Evolutionary conservation across 2,888 invertebrate genomes (phyloP).

Genomic region (Aleiodes alternator): DNA sequence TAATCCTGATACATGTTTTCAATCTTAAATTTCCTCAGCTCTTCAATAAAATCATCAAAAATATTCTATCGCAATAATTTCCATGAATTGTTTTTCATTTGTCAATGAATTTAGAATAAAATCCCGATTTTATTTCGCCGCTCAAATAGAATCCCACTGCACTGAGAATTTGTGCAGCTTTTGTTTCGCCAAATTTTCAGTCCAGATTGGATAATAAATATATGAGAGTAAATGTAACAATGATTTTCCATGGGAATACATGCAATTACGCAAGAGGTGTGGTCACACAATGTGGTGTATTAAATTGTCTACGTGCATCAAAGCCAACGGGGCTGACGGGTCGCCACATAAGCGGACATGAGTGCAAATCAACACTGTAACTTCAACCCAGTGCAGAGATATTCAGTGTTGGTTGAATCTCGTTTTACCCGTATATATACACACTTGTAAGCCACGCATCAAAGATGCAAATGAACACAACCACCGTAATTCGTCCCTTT

Average conservation of each 20-base stretch:
- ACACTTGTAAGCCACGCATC: constrained; percentile 64
- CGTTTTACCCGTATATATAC: constrained; percentile 36
- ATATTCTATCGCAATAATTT: too few species aligned
- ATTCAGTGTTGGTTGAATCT: constrained; percentile 23
- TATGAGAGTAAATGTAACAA: constrained; percentile 16
- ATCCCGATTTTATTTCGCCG: not conserved
- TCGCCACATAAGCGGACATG: constrained; percentile 31
- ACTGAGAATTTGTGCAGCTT: not conserved
- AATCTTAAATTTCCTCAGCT: too few species aligned
- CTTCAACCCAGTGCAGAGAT: constrained; percentile 21
- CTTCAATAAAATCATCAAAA: too few species aligned
- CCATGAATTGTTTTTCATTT: too few species aligned
- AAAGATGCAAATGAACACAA: constrained; percentile 65
- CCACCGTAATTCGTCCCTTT: constrained; percentile 66
- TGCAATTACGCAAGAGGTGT: constrained; percentile 37
- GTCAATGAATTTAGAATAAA: constrained; percentile 5
- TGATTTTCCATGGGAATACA: constrained; percentile 7
- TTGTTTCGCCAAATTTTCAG: not conserved
- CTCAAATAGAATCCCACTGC: too few species aligned
- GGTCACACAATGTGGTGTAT: constrained; percentile 39
- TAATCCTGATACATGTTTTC: too few species aligned
- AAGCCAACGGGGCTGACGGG: constrained; percentile 37
- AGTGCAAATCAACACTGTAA: constrained; percentile 29
- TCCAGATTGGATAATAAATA: not conserved
- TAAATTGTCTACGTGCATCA: constrained; percentile 45